Evolutionary conservation across 2,888 invertebrate genomes (phyloP).

Genomic region (Deilephila porcellus): DNA sequence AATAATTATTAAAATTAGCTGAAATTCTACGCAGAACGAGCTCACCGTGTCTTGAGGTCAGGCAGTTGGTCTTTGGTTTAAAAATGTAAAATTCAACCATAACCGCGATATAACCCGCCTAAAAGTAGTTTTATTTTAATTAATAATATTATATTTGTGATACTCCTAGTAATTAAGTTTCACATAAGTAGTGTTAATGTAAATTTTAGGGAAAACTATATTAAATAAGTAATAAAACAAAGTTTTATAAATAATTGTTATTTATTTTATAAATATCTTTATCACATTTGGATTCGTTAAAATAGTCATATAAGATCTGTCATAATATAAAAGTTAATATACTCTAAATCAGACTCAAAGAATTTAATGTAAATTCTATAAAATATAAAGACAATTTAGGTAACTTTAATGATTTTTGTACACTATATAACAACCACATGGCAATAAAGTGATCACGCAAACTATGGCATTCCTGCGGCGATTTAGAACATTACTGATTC

Average conservation of each 20-base stretch:
- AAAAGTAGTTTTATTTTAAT: too few relatives aligned
- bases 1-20: too few relatives aligned
- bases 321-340: constrained; percentile 68
- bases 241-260: constrained; percentile 45
- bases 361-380: constrained; percentile 80
- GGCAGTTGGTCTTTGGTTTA: too few relatives aligned
- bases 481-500: constrained; percentile 40
- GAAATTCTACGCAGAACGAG: too few relatives aligned
- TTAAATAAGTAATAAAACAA: neutral
- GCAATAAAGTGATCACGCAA: constrained; percentile 69
- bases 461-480: constrained; percentile 73
- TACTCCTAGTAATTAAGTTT: neutral
- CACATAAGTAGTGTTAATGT: neutral
- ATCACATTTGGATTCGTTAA: constrained; percentile 77
- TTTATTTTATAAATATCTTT: constrained; percentile 74
- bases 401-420: constrained; percentile 79
- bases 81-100: too few relatives aligned
- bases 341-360: constrained; percentile 80
- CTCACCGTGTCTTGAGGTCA: too few relatives aligned
- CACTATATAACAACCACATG: constrained; percentile 80
- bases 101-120: too few relatives aligned
- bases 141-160: neutral
- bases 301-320: constrained; percentile 68
- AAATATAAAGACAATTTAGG: constrained; percentile 72
- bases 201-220: neutral